Base-by-base conservation (phyloP, 2,113 vertebrate species). In the Ammodytes marinus region DNA sequence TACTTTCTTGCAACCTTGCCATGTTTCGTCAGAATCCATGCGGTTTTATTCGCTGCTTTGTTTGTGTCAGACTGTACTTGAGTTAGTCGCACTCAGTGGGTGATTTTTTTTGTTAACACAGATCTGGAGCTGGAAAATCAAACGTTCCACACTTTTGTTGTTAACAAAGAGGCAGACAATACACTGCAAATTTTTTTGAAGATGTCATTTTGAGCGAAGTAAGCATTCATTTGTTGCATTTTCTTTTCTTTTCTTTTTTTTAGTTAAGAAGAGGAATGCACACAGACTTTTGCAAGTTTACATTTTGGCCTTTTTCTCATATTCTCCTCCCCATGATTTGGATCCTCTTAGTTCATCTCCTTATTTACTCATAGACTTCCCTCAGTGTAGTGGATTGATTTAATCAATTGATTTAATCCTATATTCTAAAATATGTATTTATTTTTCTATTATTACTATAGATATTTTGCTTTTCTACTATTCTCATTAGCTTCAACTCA, bases 1-100 rank as follows among this genome's bases (percentile, higher is more conserved):
- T 67, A 63, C 83, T 63, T 69, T 83, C 68, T 71, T 70, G 80
- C 86, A 72, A 69, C 50, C 40, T 69, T 80, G 68, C 74, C 86
- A 87, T 27, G 27, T 47, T 69, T 85, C 88, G 42, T 89, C 69
- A 35, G 60, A 77, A 61, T 71, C 40, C 72, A 69, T 3, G 13
- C 63, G 52, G 64, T 85, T 53, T 49, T 69, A 60, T 81, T 47
- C 35, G 76, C 81, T 86, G 73, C 81, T 90, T 84, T 88, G 17
- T 86, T 69, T 83, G 73, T 87, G 58, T 81, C 61, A 85, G 64
- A 71, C 47, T 13, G 40, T 15, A 69, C 46, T 40, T 49, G 54
- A 68, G 40, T 77, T 69, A 42, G 45, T 12, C 52, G 54, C 7
- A 67, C 35, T 65, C 53, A 83, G 45, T 50, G 54, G 37, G 59